Base-by-base conservation (phyloP, 1,140 invertebrate genomes). In the Sitophilus oryzae region DNA sequence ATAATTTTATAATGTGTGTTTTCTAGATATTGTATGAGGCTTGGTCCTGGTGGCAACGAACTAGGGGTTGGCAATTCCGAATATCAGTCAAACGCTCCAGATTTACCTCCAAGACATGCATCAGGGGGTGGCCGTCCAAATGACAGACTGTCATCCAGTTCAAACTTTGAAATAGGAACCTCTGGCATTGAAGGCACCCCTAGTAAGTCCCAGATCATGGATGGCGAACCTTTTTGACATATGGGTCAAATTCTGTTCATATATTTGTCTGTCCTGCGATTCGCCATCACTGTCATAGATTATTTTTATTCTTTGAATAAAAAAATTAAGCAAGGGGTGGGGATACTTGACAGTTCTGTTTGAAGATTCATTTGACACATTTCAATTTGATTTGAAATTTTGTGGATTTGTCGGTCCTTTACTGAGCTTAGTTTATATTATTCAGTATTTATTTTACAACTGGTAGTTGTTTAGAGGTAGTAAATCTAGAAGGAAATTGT, bases 21-120 rank as follows among this genome's bases (percentile, higher is more conserved):
- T 34, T 38, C 4, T 30, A 57, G 55, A 52, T 73, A 75, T 40
- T 82, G 79, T 52, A 81, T 83, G 68, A 56, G 73, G 22, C 59
- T 68, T 14, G 60, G 63, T 16, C 61, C 62, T 6, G 63, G 65
- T 8, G 49, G 54, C 8, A 47, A 20, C 8, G 65, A 64, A 14
- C 37, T 36, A 18, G 52, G 44, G 4, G 21, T 30, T 23, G 52
- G 47, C 14, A 66, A 71, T 46, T 70, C 73, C 40, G 77, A 79
- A 42, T 71, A 74, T 46, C 68, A 73, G 9, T 63, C 64, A 1
- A 75, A 82, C 66, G 79, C 82, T 8, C 85, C 85, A 1, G 83
- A 86, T 69, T 70, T 87, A 49, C 84, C 85, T 8, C 84, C 85
- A 10, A 73, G 82, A 68, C 68, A 82, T 14, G 64, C 72, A 40